A percentile compares a stretch with the other conserved stretches of the same genome.
These are phyloP conservation scores for Chalcosyrphus nemorum DNA, from an alignment of 2,888 invertebrate genomes.

Conservation along the genomic window DNA sequence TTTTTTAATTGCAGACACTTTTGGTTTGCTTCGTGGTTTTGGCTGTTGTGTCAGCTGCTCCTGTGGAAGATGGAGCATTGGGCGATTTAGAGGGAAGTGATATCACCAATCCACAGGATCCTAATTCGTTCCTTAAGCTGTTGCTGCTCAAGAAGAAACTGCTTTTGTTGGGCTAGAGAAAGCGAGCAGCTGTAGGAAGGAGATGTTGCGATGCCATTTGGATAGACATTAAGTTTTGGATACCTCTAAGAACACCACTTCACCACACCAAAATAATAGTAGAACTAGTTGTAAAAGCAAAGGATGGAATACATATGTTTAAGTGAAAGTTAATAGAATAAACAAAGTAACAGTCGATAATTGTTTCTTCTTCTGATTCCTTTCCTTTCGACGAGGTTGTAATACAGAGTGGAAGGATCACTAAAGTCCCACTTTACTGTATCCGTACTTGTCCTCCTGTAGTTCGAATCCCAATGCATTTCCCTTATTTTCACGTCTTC, in stretches of 20 bases:
- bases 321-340: conserved; percentile 33
- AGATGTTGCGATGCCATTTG: conserved; percentile 30
- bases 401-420: too few species aligned
- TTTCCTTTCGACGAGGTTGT: too few species aligned
- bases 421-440: too few species aligned
- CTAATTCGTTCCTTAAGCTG: conserved; percentile 46
- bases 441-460: too few species aligned
- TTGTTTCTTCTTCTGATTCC: too few species aligned
- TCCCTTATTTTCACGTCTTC: too few species aligned
- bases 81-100: conserved; percentile 50
- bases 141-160: conserved; percentile 62
- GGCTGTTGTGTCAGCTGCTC: conserved; percentile 51
- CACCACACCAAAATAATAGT: conserved; percentile 29
- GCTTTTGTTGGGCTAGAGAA: conserved; percentile 41
- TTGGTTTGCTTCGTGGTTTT: conserved; percentile 54
- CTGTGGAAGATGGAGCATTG: conserved; percentile 54
- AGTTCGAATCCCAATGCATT: too few species aligned
- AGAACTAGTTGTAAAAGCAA: conserved; percentile 30
- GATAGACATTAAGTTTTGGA: conserved; percentile 28
- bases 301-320: conserved; percentile 39
- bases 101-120: conserved; percentile 53
- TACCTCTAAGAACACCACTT: conserved; percentile 18
- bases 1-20: conserved; percentile 48
- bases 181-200: not conserved
- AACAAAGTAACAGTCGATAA: conserved; percentile 12